Evolutionary conservation across 2,888 invertebrate genomes (phyloP), one percentile per base, ranked within the genome.

Genomic region (Xestia c-nigrum): DNA sequence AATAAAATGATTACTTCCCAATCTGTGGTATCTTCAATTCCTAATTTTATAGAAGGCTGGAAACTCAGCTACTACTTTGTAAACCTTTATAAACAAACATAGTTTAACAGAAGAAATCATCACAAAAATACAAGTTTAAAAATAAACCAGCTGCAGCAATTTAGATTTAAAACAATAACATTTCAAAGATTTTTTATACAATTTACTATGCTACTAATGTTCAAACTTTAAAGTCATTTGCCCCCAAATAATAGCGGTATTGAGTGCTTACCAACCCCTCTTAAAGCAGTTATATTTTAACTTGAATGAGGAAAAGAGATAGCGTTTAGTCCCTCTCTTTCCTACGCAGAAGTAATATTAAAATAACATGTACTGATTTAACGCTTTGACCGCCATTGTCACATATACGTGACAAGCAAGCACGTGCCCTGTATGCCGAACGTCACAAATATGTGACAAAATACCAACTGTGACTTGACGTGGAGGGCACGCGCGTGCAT

Each of bases 91-190:
- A 31, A 50, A 6, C n/a, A 40, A 1, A 47, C 10, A 16, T 38
- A 38, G 21, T 38, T 43, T 12, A 38, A 52, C 63, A 72, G 59
- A 79, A 84, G 55, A 74, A 14, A 55, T 40, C 78, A 76, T 9
- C 38, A 59, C 47, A 21, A 59, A 55, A 31, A 59, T 0, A 65
- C 19, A 64, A n/a, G 5, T 66, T 70, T 40, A 71, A 14, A 73
- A 19, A 68, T 57, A 69, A 72, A 80, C 67, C 52, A 87, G 87
- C 87, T 86, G 87, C 87, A 69, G 76, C 63, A 73, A 77, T 74
- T 69, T 77, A 57, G 31, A 38, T n/a, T 67, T 24, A 47, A 31
- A 66, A 59, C 19, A 72, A 66, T 38, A 59, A 46, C 31, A 7
- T 16, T 31, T 50, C 43, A 57, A 61, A 6, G 10, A 4, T 61